Base-by-base conservation (phyloP, 2,888 invertebrate species). In the Phaedon cochleariae region DNA sequence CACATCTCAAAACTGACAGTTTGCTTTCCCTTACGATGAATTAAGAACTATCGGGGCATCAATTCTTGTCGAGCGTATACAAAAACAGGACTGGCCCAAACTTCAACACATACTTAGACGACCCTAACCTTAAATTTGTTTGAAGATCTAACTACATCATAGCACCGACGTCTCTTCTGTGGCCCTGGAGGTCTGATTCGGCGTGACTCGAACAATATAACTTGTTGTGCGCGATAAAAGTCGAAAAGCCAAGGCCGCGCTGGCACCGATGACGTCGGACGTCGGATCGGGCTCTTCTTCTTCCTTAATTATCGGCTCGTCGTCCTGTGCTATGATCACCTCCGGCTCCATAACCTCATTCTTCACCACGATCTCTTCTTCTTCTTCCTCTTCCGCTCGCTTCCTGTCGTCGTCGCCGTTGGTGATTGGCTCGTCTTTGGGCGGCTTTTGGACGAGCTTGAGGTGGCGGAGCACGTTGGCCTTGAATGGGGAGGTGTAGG, bases 181-280 rank as follows among this genome's bases (percentile, higher is more conserved):
- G 72, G 89, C 81, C 55, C 88, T 85, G 72, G 89, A 81, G n/a
- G 83, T 82, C 1, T 86, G 85, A 73, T 90, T 90, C 90, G 48
- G 89, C 88, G 74, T 90, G 90, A 67, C 90, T 90, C 71, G 88
- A 90, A 85, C 97, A 97, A 82, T 97, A 97, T 84, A 94, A 97
- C 84, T 96, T 95, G 84, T 97, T 97, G 83, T 98, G 97, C 0
- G 97, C 97, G 76, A 96, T 89, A 82, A 92, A 97, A 2, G 96
- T 95, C 76, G 93, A 92, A 73, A 93, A 88, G 81, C 95, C 87
- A 87, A 21, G 84, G 80, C 74, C 87, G 86, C 26, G 82, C 81
- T 2, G 71, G 68, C 10, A 66, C 67, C 20, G 65, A 64, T 15
- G n/a, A n/a, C n/a, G n/a, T n/a, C n/a, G n/a, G 70, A 63, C 5